Conservation (phyloP, 2,797 vertebrate genomes). For the Acanthurus tractus region DNA sequence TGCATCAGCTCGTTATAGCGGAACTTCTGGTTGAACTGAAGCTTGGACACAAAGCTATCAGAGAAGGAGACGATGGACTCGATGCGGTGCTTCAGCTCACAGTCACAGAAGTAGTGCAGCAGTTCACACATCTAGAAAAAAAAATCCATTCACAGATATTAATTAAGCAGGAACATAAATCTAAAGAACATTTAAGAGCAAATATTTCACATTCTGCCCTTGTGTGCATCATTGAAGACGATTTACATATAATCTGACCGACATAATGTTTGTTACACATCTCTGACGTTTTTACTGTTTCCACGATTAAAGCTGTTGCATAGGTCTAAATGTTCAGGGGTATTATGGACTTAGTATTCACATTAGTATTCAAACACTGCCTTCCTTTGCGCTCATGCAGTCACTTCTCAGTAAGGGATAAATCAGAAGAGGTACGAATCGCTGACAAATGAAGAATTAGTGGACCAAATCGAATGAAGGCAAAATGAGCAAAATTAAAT, state of each 20-base stretch:
- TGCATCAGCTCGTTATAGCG: slow-evolving; percentile 98
- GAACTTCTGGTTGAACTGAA: slow-evolving; percentile 98
- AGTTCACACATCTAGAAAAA: slow-evolving; percentile 95
- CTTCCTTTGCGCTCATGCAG: slow-evolving; percentile 38
- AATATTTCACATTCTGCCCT: slow-evolving; percentile 25
- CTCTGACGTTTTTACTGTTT: not conserved
- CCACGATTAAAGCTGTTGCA: slow-evolving; percentile 1
- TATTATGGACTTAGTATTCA: not conserved
- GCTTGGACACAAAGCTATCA: slow-evolving; percentile 94
- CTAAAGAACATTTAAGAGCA: not conserved
- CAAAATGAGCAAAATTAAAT: slow-evolving; percentile 26
- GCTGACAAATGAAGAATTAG: slow-evolving; percentile 52
- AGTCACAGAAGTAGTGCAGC: slow-evolving; percentile 98
- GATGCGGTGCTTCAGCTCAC: slow-evolving; percentile 96
- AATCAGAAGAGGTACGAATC: slow-evolving; percentile 41
- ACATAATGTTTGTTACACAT: not conserved
- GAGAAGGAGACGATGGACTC: slow-evolving; percentile 98
- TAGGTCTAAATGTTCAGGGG: not conserved
- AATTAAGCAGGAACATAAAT: not conserved
- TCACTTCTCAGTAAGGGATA: slow-evolving; percentile 34
- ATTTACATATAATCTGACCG: slow-evolving; percentile 1
- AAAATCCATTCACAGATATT: not conserved
- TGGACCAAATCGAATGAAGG: slow-evolving; percentile 30
- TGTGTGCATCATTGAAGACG: not conserved
- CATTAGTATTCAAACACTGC: slow-evolving; percentile 52